Conservation (phyloP, 2,113 vertebrate genomes). For the Callocephalon fimbriatum region DNA sequence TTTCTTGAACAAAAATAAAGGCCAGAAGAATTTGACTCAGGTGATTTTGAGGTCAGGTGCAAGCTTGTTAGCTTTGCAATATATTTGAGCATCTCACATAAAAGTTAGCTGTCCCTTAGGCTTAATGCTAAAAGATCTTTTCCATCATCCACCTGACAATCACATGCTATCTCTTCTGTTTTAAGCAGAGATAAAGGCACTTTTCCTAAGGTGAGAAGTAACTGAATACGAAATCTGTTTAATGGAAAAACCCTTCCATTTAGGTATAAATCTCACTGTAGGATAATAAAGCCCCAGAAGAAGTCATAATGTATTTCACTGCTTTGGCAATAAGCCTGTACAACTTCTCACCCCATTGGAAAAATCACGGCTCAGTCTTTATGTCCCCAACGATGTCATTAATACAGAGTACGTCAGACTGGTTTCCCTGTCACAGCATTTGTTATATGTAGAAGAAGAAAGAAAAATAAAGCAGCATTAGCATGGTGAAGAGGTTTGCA, state of each 20-base stretch:
- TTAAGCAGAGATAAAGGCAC: background rate
- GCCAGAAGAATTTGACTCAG: background rate
- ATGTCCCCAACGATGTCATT: background rate
- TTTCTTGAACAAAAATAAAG: background rate
- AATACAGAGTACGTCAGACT: background rate
- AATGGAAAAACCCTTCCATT: background rate
- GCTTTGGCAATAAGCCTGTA: background rate
- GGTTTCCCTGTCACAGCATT: background rate
- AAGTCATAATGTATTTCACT: background rate
- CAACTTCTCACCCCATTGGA: background rate
- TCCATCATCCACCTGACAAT: background rate
- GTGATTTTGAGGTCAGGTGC: background rate
- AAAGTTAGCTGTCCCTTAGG: background rate
- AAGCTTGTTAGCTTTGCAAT: background rate
- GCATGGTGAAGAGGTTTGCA: background rate
- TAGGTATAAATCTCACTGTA: background rate
- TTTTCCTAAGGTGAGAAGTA: background rate
- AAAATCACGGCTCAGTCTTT: background rate
- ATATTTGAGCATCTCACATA: background rate
- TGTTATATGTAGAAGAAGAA: background rate
- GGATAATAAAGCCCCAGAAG: background rate
- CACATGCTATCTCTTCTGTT: background rate
- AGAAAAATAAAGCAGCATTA: background rate
- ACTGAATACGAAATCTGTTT: background rate
- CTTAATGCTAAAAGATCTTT: background rate